Evolutionary conservation across 1,140 invertebrate genomes (phyloP).

Genomic region (Monochamus saltuarius): DNA sequence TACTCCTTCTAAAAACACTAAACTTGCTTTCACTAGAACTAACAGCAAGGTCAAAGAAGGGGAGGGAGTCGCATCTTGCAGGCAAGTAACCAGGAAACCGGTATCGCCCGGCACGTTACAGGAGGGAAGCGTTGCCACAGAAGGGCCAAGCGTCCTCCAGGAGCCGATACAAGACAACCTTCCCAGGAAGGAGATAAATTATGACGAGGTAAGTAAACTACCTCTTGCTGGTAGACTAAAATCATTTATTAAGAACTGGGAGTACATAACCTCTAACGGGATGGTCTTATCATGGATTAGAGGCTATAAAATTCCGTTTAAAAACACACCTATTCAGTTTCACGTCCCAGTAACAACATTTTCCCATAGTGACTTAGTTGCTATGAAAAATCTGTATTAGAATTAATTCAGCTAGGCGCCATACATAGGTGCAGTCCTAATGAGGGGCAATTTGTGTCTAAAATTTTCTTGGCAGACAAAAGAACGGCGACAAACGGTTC

Average conservation of each 20-base stretch:
- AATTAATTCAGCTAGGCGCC: too few relatives aligned
- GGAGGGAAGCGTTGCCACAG: background rate
- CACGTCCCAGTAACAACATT: background rate
- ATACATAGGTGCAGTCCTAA: too few relatives aligned
- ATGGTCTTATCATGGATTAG: conserved; percentile 2
- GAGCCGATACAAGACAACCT: background rate
- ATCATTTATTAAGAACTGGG: conserved; percentile 2
- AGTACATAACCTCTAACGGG: background rate
- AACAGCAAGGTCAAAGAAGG: background rate
- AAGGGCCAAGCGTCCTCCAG: conserved; percentile 4
- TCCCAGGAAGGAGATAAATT: background rate
- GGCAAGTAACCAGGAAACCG: background rate
- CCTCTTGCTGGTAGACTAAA: conserved; percentile 7
- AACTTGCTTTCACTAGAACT: too few relatives aligned
- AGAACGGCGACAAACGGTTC: conserved; percentile 32
- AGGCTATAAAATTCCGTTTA: conserved; percentile 11
- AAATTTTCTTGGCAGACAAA: conserved; percentile 28
- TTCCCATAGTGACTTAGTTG: too few relatives aligned
- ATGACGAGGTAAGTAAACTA: too few relatives aligned
- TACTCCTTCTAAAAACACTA: too few relatives aligned
- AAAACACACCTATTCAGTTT: background rate
- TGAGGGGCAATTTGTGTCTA: conserved; percentile 36
- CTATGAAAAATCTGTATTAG: too few relatives aligned
- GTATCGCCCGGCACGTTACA: conserved; percentile 4
- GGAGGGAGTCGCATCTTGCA: background rate